Evolutionary conservation across 2,888 invertebrate genomes (phyloP), one percentile per base, ranked within the genome.

Genomic region (Uropetala carovei): DNA sequence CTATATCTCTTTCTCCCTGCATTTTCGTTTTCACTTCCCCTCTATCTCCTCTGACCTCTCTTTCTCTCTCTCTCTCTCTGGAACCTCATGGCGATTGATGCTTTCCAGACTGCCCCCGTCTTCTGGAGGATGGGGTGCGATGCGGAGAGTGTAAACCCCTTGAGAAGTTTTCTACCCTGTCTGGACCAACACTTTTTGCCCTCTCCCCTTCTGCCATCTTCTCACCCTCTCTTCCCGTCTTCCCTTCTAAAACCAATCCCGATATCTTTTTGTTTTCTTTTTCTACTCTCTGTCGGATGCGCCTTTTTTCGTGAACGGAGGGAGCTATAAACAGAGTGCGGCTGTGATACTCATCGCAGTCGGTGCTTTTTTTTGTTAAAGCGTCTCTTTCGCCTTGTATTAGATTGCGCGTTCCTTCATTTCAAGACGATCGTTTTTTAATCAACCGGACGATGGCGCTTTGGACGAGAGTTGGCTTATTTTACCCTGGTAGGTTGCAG

Each of bases 261-360:
- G 30, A 89, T 68, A 64, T 89, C 64, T 89, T 89, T 89, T 89
- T 89, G 43, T 60, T 89, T 59, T 64, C 30, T 43, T 89, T 30
- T 59, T 43, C 64, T 60, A 60, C 60, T 58, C 60, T 27, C 64
- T 16, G 30, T 27, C 43, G 89, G 89, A 60, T 89, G 89, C 89
- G n/a, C 86, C 64, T 59, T 13, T 43, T 68, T n/a, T 89, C 56
- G 43, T 4, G 57, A 13, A 57, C 58, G 1, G 43, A n/a, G 43
- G n/a, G 68, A 43, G 43, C 89, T 89, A 64, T 89, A 89, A 89
- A 89, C 89, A 89, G 89, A 89, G 89, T 64, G 89, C 16, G 89
- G 64, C 89, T 89, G 89, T 43, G 89, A 89, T 89, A 89, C 43
- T 89, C 89, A 89, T 89, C 89, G 64, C 43, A 43, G 64, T 89